These are phyloP conservation scores for Melozone crissalis DNA, from an alignment of 2,113 vertebrate species.

Conservation along the genomic window DNA sequence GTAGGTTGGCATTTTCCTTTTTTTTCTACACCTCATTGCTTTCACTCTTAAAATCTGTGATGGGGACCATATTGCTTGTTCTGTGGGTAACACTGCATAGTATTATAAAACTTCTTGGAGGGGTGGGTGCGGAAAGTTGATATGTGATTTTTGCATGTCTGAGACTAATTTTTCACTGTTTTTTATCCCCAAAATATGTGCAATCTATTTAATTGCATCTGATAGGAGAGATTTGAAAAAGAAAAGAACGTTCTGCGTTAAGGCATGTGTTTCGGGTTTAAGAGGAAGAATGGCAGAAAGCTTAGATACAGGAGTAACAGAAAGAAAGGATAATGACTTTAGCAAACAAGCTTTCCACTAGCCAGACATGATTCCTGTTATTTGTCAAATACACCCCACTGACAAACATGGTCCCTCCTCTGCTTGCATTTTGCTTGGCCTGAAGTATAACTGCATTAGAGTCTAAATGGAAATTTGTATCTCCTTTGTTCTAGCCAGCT, in stretches of 20 bases:
- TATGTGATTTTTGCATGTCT: neutral
- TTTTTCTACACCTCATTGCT: neutral
- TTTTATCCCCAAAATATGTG: neutral
- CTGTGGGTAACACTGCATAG: neutral
- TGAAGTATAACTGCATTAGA: neutral
- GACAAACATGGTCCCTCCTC: neutral
- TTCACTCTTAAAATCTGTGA: neutral
- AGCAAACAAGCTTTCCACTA: constrained; percentile 25
- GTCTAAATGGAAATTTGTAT: neutral
- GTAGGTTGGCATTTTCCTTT: neutral
- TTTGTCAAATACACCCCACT: constrained; percentile 25
- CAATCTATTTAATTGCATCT: neutral
- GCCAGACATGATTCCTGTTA: constrained; percentile 2
- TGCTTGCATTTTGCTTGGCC: neutral
- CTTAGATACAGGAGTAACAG: neutral
- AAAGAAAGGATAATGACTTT: constrained; percentile 45
- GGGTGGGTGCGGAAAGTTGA: neutral
- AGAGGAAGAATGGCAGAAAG: constrained; percentile 20
- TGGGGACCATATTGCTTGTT: neutral
- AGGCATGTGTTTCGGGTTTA: neutral
- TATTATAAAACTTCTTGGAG: neutral
- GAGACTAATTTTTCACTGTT: neutral
- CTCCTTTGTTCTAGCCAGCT: neutral
- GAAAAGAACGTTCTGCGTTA: neutral
- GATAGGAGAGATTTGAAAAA: neutral